Percentiles rank a stretch among this genome's conserved stretches.
Conservation (phyloP, 2,113 vertebrate species). For the Ptilorrhoa leucosticta region DNA sequence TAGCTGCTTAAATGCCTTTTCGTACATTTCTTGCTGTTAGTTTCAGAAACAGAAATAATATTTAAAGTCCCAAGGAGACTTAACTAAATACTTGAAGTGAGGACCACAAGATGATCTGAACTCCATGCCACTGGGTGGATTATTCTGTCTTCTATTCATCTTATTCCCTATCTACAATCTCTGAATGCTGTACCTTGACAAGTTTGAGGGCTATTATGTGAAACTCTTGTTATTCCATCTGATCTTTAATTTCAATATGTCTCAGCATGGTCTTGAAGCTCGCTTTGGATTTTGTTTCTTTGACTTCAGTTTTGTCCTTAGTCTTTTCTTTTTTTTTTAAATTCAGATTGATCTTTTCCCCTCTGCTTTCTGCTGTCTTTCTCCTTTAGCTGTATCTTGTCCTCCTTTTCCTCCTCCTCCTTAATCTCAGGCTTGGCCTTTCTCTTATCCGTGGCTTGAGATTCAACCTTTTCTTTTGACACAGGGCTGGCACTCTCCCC, state of each 20-base stretch:
- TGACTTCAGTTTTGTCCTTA: neutral
- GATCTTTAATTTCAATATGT: constrained; percentile 22
- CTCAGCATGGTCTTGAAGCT: constrained; percentile 21
- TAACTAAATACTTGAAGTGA: neutral
- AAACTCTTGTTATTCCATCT: constrained; percentile 11
- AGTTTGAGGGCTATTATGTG: neutral
- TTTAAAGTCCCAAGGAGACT: neutral
- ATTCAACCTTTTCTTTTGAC: constrained; percentile 19
- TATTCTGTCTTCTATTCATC: constrained; percentile 9
- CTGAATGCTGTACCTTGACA: neutral
- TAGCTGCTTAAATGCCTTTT: neutral
- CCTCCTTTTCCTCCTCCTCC: constrained; percentile 28
- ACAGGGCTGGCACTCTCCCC: neutral
- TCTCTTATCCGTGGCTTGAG: neutral
- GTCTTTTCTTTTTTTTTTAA: neutral
- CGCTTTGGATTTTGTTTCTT: neutral
- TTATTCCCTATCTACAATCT: neutral
- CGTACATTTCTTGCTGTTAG: neutral
- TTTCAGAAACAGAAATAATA: constrained; percentile 4
- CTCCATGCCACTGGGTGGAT: neutral
- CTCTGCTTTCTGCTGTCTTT: neutral
- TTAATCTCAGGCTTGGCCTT: constrained; percentile 33
- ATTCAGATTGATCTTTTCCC: neutral
- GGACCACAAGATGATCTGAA: neutral
- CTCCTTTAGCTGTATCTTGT: neutral